These are phyloP conservation scores for Sarcophaga caerulescens DNA, from an alignment of 2,888 invertebrate species.

Conservation along the genomic window DNA sequence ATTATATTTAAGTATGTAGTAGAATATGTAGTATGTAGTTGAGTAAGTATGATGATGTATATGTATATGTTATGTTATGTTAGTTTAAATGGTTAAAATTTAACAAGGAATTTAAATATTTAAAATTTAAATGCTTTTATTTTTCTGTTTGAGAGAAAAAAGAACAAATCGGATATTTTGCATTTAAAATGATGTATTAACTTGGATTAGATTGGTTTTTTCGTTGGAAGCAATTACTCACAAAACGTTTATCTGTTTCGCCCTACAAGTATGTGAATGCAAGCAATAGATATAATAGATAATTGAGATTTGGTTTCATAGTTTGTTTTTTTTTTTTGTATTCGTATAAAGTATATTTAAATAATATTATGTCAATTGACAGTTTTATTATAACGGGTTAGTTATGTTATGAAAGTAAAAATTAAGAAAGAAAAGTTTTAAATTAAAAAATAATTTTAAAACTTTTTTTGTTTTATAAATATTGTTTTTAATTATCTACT, in stretches of 20 bases:
- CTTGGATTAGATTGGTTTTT: conserved; percentile 69
- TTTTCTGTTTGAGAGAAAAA: conserved; percentile 51
- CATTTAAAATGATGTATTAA: conserved; percentile 62
- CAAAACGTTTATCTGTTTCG: conserved; percentile 82
- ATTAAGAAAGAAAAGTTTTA: conserved; percentile 40
- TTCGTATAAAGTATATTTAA: not conserved
- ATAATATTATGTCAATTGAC: conserved; percentile 45
- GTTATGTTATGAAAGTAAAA: conserved; percentile 50
- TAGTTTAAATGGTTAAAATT: conserved; percentile 39
- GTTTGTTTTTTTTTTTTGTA: conserved; percentile 39
- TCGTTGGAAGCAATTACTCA: conserved; percentile 81
- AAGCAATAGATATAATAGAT: conserved; percentile 72
- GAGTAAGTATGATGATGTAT: conserved; percentile 13
- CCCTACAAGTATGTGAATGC: conserved; percentile 80
- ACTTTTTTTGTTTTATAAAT: not conserved
- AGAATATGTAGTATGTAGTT: conserved; percentile 13
- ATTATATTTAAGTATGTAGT: not conserved
- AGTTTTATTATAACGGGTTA: conserved; percentile 42
- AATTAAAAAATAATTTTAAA: conserved; percentile 30
- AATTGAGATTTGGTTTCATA: conserved; percentile 62
- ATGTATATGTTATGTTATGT: not conserved
- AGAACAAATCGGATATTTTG: conserved; percentile 73
- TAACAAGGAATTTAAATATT: conserved; percentile 51
- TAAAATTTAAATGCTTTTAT: conserved; percentile 60
- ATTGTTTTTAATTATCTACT: not conserved